Evolutionary conservation across 2,797 vertebrate species (phyloP).

Genomic region (Pipistrellus nathusii): DNA sequence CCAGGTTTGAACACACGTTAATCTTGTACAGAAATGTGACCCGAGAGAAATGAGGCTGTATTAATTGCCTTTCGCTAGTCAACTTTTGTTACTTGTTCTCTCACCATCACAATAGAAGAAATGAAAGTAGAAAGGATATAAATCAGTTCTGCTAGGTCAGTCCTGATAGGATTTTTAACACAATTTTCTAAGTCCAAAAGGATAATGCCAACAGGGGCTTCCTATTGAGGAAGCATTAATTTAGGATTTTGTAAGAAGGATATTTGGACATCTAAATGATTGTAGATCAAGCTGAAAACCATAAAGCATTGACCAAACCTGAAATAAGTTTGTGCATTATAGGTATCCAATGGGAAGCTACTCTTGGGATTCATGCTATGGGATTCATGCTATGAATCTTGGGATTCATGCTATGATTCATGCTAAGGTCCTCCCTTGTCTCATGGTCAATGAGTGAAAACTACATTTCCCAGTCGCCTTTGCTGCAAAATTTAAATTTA

Average conservation of each 20-base stretch:
- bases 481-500: background rate
- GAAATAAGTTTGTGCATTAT: background rate
- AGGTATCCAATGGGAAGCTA: background rate
- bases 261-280: background rate
- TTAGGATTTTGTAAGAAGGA: background rate
- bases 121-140: background rate
- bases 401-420: background rate
- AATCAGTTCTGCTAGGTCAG: background rate
- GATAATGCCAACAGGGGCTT: background rate
- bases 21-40: slow-evolving; percentile 47
- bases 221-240: background rate
- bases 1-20: slow-evolving; percentile 33
- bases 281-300: background rate
- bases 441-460: background rate
- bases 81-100: background rate
- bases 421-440: background rate
- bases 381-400: background rate
- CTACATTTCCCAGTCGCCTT: background rate
- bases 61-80: slow-evolving; percentile 28
- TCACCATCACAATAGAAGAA: background rate
- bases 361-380: background rate
- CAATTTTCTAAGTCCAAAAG: background rate
- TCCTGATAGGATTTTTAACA: background rate
- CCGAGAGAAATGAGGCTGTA: slow-evolving; percentile 12
- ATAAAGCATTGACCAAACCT: background rate